These are phyloP conservation scores for Dynastes grantii DNA, from an alignment of 2,888 invertebrate genomes.

Conservation along the genomic window DNA sequence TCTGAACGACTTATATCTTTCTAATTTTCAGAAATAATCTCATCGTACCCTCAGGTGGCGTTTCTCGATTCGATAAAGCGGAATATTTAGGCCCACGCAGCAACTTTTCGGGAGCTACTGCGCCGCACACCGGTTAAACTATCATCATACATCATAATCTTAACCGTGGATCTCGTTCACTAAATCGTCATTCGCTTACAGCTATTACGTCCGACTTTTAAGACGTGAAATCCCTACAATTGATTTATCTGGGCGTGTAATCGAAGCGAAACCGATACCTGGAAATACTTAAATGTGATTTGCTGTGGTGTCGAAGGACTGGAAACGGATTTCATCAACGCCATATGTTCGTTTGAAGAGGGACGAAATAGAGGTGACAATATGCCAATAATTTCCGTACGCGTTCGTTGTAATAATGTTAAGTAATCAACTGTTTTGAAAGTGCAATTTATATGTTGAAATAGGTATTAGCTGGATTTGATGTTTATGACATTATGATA, in stretches of 20 bases:
- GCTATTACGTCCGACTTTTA: conserved; percentile 60
- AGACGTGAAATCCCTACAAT: conserved; percentile 44
- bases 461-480: no score
- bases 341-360: background rate
- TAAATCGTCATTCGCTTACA: conserved; percentile 62
- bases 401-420: no score
- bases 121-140: conserved; percentile 59
- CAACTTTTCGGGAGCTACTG: conserved; percentile 62
- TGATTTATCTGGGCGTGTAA: conserved; percentile 22
- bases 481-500: no score
- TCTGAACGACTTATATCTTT: no score
- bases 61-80: conserved; percentile 60
- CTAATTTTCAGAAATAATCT: no score
- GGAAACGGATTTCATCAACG: background rate
- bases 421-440: no score
- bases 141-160: conserved; percentile 65
- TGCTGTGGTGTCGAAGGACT: background rate
- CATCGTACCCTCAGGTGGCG: conserved; percentile 57
- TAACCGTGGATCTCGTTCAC: conserved; percentile 62
- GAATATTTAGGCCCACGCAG: conserved; percentile 64
- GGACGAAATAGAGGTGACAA: background rate
- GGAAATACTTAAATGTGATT: conserved; percentile 17
- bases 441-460: no score
- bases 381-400: no score
- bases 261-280: conserved; percentile 1